phyloP scores from a whole-genome alignment of 2,113 vertebrate species.

The Dendropsophus ebraccatus region DNA sequence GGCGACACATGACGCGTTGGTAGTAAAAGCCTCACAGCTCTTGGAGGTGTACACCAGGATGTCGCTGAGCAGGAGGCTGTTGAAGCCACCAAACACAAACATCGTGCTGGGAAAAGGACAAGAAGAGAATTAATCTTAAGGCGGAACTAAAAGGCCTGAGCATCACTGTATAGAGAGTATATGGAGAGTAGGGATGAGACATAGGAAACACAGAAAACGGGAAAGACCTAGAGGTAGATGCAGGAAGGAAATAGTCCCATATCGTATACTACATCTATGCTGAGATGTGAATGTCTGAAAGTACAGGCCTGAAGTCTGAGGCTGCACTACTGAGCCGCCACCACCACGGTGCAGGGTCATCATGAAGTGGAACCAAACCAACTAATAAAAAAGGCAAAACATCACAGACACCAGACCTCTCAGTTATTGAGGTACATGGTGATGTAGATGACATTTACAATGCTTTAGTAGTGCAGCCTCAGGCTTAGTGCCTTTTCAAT shows the following conservation, averaged over 20 bases:
- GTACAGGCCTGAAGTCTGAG: background rate
- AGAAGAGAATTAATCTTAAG: background rate
- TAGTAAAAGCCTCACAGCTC: conserved; percentile 78
- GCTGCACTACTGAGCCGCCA: conserved; percentile 1
- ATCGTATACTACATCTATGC: too few relatives aligned
- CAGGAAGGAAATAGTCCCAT: too few relatives aligned
- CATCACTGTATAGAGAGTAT: too few relatives aligned
- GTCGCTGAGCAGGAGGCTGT: conserved; percentile 93
- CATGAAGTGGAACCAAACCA: too few relatives aligned
- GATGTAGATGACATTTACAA: background rate
- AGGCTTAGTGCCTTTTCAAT: background rate
- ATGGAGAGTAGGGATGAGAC: background rate
- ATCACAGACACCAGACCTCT: too few relatives aligned
- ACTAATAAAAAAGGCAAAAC: too few relatives aligned
- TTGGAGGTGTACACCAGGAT: conserved; percentile 84
- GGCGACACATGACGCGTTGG: conserved; percentile 66
- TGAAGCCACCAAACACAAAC: conserved; percentile 97
- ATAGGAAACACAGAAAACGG: too few relatives aligned
- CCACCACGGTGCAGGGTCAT: background rate
- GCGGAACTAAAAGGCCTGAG: background rate
- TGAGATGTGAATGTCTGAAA: background rate
- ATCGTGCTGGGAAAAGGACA: conserved; percentile 76
- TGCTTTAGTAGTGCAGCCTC: background rate
- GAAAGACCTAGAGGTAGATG: too few relatives aligned
- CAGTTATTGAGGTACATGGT: too few relatives aligned